phyloP scores from a whole-genome alignment of 2,888 invertebrate species.

The Tillus elongatus region DNA sequence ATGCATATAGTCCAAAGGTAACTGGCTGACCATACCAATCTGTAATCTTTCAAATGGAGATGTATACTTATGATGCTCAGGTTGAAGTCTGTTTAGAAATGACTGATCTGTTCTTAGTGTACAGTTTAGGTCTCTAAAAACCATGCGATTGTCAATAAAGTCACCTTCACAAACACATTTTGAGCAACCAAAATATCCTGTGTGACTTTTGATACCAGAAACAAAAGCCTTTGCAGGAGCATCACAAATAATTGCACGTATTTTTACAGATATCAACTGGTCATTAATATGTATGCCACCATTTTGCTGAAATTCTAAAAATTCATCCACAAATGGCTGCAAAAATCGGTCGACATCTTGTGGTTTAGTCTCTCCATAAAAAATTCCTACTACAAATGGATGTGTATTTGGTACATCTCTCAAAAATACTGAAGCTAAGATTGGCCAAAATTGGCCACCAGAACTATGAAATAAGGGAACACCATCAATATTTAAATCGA shows the following conservation, averaged over 20 bases:
- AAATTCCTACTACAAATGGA: slow-evolving; percentile 7
- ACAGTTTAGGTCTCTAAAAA: slow-evolving; percentile 14
- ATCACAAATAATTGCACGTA: slow-evolving; percentile 21
- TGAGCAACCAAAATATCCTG: slow-evolving; percentile 20
- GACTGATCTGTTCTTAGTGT: slow-evolving; percentile 20
- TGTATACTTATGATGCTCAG: slow-evolving; percentile 21
- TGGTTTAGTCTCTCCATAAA: too few species aligned
- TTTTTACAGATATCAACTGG: slow-evolving; percentile 12
- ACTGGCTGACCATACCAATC: slow-evolving; percentile 22
- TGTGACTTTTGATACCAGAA: slow-evolving; percentile 21
- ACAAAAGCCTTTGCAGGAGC: too few species aligned
- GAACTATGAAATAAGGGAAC: too few species aligned
- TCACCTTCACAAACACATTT: too few species aligned
- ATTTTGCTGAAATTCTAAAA: too few species aligned
- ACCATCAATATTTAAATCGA: too few species aligned
- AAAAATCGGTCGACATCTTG: slow-evolving; percentile 4
- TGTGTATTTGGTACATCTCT: too few species aligned
- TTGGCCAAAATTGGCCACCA: too few species aligned
- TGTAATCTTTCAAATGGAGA: slow-evolving; percentile 19
- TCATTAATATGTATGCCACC: too few species aligned
- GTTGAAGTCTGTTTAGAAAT: slow-evolving; percentile 18
- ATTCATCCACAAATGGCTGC: slow-evolving; percentile 6
- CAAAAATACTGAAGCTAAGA: too few species aligned
- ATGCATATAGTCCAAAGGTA: slow-evolving; percentile 25
- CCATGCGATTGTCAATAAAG: slow-evolving; percentile 11